phyloP scores from a whole-genome alignment of 1,140 invertebrate species.

The Brachionus koreanus region DNA sequence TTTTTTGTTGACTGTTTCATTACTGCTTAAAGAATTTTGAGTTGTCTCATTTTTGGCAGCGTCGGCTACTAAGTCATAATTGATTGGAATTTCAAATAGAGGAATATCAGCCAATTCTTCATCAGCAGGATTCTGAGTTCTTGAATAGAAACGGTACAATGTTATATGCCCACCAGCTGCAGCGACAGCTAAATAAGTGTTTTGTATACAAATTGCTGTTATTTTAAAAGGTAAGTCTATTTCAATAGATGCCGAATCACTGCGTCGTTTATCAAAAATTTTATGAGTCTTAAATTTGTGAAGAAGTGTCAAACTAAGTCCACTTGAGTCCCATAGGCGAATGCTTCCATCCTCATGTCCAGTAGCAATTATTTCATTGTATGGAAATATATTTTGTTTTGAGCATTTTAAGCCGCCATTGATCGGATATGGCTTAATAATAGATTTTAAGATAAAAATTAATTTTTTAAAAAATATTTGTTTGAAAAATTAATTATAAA shows the following conservation, averaged over 20 bases:
- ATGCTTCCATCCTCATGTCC: constrained; percentile 36
- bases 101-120: constrained; percentile 27
- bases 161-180: constrained; percentile 40
- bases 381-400: constrained; percentile 11
- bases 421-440: constrained; percentile 19
- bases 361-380: constrained; percentile 35
- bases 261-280: constrained; percentile 40
- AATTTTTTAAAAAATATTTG: neutral
- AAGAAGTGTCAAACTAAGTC: neutral
- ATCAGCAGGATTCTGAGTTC: constrained; percentile 3
- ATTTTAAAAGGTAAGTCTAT: constrained; percentile 41
- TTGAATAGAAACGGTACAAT: constrained; percentile 30
- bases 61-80: neutral
- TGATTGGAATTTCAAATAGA: constrained; percentile 40
- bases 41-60: neutral
- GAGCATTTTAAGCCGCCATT: constrained; percentile 30
- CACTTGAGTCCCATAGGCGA: constrained; percentile 26
- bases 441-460: neutral
- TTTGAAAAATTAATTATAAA: neutral
- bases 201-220: constrained; percentile 13
- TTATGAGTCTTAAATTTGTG: constrained; percentile 42
- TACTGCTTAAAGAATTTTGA: neutral
- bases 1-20: constrained; percentile 2
- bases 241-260: constrained; percentile 9
- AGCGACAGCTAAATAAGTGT: constrained; percentile 33